Conservation (phyloP, 2,888 invertebrate species). For the Theodoxus fluviatilis region DNA sequence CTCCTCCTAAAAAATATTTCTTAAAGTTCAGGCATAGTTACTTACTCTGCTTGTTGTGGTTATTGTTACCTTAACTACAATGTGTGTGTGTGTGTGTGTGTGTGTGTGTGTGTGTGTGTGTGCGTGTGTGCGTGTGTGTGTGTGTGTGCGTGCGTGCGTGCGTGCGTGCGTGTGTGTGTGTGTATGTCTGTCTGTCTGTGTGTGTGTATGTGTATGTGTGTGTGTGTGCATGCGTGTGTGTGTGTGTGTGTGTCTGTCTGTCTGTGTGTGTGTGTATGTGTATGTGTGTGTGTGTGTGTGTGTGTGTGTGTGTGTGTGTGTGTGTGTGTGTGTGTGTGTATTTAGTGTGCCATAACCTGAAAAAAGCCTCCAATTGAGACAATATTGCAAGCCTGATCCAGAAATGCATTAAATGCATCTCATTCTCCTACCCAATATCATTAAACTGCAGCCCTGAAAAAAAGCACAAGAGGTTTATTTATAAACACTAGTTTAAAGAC, state of each 20-base stretch:
- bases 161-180: slow-evolving; percentile 2
- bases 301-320: slow-evolving; percentile 16
- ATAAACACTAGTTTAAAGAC: no score
- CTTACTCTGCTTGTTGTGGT: no score
- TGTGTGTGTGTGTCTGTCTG: background rate
- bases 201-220: slow-evolving; percentile 13
- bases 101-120: background rate
- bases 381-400: no score
- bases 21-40: no score
- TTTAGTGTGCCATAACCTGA: no score
- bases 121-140: background rate
- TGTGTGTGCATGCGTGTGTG: background rate
- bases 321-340: slow-evolving; percentile 12
- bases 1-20: no score
- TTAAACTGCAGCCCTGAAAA: no score
- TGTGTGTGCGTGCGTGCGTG: background rate
- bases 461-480: no score
- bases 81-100: slow-evolving; percentile 20
- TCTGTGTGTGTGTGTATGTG: slow-evolving; percentile 11
- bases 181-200: slow-evolving; percentile 21
- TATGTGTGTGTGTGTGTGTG: slow-evolving; percentile 14
- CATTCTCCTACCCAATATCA: no score
- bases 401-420: no score
- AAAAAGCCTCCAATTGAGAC: no score
- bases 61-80: no score